These are phyloP conservation scores for Coenonympha glycerion DNA, from an alignment of 2,888 invertebrate genomes.

Conservation along the genomic window DNA sequence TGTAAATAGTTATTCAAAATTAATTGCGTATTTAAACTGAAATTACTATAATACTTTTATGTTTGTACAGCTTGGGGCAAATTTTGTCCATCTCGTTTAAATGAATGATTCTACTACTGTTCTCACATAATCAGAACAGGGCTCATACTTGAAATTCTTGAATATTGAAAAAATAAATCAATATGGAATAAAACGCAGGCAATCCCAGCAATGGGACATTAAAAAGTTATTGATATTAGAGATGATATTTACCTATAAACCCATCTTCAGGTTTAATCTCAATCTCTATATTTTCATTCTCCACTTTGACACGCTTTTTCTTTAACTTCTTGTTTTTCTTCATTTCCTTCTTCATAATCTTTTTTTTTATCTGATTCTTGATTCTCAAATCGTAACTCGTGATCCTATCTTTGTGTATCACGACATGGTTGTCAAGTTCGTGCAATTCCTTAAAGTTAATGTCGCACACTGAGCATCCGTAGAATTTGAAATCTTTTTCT, in stretches of 20 bases:
- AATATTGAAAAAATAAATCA: too few relatives aligned
- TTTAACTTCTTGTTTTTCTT: conserved; percentile 49
- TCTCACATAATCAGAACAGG: too few relatives aligned
- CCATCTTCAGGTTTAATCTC: conserved; percentile 68
- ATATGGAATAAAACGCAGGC: too few relatives aligned
- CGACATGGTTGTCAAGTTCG: conserved; percentile 57
- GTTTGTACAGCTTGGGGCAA: too few relatives aligned
- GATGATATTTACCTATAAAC: conserved; percentile 63
- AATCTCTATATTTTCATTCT: conserved; percentile 32
- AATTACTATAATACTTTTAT: too few relatives aligned
- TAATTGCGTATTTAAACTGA: too few relatives aligned
- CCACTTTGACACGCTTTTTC: conserved; percentile 36
- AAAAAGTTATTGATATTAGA: too few relatives aligned
- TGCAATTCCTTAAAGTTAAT: conserved; percentile 45
- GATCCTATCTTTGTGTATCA: conserved; percentile 54
- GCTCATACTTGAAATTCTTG: too few relatives aligned
- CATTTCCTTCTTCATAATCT: conserved; percentile 50
- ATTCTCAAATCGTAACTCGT: conserved; percentile 61
- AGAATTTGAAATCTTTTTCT: conserved; percentile 56
- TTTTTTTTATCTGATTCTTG: conserved; percentile 51
- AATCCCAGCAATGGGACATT: too few relatives aligned
- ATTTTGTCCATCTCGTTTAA: too few relatives aligned
- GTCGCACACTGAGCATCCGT: conserved; percentile 61
- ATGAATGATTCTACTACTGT: too few relatives aligned
- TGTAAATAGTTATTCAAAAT: too few relatives aligned